Percentiles rank a stretch among this genome's conserved stretches.
phyloP scores from a whole-genome alignment of 2,888 invertebrate species.

The Abrostola triplasia region DNA sequence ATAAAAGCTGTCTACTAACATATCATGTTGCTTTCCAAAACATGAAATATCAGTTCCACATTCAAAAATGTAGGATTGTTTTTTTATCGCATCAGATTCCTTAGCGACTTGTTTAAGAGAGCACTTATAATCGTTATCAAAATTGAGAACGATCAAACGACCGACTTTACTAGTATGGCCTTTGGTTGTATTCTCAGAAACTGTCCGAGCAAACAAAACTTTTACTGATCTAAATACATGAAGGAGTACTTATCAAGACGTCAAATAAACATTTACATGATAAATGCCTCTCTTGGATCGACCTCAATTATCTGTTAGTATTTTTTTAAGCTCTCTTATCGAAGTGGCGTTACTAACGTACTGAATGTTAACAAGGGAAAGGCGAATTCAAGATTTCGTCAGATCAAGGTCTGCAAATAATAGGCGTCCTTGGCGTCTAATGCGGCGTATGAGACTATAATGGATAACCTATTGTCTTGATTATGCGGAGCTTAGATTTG shows the following conservation, averaged over 20 bases:
- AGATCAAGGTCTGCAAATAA: slow-evolving; percentile 22
- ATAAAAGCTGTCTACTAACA: no score
- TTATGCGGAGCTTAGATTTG: neutral
- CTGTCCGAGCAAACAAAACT: neutral
- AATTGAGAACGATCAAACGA: neutral
- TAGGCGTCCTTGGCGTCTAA: slow-evolving; percentile 43
- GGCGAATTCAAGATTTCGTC: slow-evolving; percentile 30
- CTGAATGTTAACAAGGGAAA: slow-evolving; percentile 38
- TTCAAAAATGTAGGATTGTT: no score
- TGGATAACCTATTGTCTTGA: slow-evolving; percentile 11
- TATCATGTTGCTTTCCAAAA: no score
- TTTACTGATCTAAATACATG: neutral
- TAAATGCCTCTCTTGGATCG: slow-evolving; percentile 12
- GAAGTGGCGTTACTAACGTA: slow-evolving; percentile 12
- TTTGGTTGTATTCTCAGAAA: slow-evolving; percentile 1
- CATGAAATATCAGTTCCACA: no score
- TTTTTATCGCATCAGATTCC: neutral
- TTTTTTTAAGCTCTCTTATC: slow-evolving; percentile 12
- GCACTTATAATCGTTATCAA: neutral
- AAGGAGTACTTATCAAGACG: neutral
- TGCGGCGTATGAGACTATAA: slow-evolving; percentile 26
- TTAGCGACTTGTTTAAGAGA: neutral
- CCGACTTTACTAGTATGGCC: slow-evolving; percentile 22
- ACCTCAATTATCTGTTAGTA: slow-evolving; percentile 21
- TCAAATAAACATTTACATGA: slow-evolving; percentile 9